Conservation (phyloP, 2,888 invertebrate genomes). For the Standfussiana lucernea region DNA sequence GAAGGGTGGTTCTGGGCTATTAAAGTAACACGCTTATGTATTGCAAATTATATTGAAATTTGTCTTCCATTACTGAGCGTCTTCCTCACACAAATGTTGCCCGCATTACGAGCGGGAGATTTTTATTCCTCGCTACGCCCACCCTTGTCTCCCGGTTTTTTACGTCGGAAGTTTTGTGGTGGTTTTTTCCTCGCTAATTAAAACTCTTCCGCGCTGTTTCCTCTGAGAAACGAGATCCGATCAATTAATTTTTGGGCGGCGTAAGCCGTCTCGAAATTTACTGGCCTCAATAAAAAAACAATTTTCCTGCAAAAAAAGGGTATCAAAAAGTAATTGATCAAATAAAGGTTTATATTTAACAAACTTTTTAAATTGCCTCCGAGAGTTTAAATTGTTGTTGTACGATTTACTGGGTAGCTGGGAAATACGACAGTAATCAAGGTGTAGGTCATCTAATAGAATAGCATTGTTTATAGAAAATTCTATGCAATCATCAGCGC, state of each 20-base stretch:
- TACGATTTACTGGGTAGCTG: conserved; percentile 71
- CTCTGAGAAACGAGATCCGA: conserved; percentile 89
- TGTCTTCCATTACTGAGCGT: conserved; percentile 91
- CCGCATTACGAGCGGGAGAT: conserved; percentile 90
- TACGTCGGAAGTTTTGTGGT: conserved; percentile 89
- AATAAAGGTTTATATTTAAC: conserved; percentile 77
- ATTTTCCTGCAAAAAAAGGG: conserved; percentile 82
- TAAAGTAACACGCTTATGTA: conserved; percentile 92
- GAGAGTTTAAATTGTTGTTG: conserved; percentile 69
- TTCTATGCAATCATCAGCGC: conserved; percentile 73
- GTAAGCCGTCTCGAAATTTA: conserved; percentile 89
- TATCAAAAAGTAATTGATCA: conserved; percentile 87
- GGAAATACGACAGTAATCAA: conserved; percentile 74
- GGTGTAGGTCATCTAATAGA: conserved; percentile 71
- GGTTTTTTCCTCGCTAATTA: conserved; percentile 90
- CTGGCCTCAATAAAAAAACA: conserved; percentile 85
- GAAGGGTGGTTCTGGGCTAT: conserved; percentile 91
- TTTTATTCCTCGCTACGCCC: conserved; percentile 89
- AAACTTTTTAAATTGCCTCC: conserved; percentile 72
- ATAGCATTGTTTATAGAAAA: conserved; percentile 76
- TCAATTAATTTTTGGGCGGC: conserved; percentile 90
- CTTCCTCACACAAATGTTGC: conserved; percentile 91
- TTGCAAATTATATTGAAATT: conserved; percentile 91
- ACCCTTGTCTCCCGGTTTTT: conserved; percentile 90
- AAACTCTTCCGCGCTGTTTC: conserved; percentile 91